Evolutionary conservation across 2,797 vertebrate genomes (phyloP), one percentile per base, ranked within the genome.

Genomic region (Cygnus olor): DNA sequence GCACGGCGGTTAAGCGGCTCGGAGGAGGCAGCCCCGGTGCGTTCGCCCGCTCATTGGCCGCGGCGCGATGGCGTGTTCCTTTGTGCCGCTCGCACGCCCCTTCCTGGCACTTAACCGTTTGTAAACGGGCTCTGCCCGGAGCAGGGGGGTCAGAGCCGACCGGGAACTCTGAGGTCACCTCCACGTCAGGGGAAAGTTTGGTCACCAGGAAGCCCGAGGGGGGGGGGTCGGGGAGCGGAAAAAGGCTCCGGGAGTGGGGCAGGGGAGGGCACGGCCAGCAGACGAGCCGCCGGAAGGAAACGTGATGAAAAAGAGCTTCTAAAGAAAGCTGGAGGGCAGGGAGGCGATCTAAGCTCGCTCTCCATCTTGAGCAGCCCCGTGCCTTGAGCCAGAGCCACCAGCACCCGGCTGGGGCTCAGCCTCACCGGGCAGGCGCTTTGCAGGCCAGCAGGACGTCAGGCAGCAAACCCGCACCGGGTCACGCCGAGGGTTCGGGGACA

Each of bases 21-120:
- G 51, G 83, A 56, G 90, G 91, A 49, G 72, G 93, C 58, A 1
- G 54, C 51, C 3, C 40, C 83, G 89, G 72, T 85, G 74, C 34
- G 63, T 87, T 81, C 28, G 49, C 14, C 30, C 74, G 74, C 70
- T 80, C 94, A 98, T 98, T 98, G 98, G 98, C 97, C 83, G 12
- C 22, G 10, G 40, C 20, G 2, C 0, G 82, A 95, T 98, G 98
- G 98, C 97, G 98, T 90, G 98, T 98, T 98, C 95, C 96, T 92
- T 94, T 89, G 94, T 96, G 94, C 91, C 1, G 53, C 94, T 79
- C 10, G 13, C 85, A 79, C 92, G 30, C 91, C 95, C 96, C 49
- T 66, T n/a, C 88, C 85, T 1, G 0, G 17, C 20, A 1, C 25
- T 53, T 4, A 49, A 12, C 51, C 0, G 34, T 17, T 83, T n/a